Evolutionary conservation across 1,140 invertebrate genomes (phyloP).

Genomic region (Drosophila persimilis): DNA sequence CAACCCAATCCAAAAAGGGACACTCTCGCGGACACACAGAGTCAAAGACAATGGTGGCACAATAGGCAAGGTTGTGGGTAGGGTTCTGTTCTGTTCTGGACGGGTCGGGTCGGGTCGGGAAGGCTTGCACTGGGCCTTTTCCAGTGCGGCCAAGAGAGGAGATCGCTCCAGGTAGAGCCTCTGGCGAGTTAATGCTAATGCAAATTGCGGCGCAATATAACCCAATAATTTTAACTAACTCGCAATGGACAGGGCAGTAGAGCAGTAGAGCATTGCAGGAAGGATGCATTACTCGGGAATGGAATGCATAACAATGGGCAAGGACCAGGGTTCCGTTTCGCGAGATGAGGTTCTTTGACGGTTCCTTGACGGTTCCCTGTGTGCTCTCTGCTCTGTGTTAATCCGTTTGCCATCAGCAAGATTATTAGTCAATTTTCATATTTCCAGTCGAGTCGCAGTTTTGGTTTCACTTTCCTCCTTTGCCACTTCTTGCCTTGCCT

Average conservation of each 20-base stretch:
- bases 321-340: constrained; percentile 1
- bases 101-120: constrained; percentile 25
- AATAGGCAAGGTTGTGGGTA: constrained; percentile 80
- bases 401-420: constrained; percentile 79
- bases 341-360: too few species aligned
- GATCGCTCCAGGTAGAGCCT: too few species aligned
- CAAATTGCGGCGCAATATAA: constrained; percentile 81
- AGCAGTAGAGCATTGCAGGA: not conserved
- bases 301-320: constrained; percentile 58
- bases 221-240: constrained; percentile 80
- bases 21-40: constrained; percentile 46
- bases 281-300: constrained; percentile 50
- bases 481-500: constrained; percentile 24
- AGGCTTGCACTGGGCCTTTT: constrained; percentile 57
- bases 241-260: constrained; percentile 28
- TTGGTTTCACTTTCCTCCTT: constrained; percentile 19
- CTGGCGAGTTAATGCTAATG: constrained; percentile 78
- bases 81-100: constrained; percentile 26
- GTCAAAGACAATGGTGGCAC: constrained; percentile 61
- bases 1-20: constrained; percentile 34
- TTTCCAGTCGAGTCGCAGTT: constrained; percentile 5
- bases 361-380: not conserved
- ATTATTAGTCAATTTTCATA: constrained; percentile 76
- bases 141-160: constrained; percentile 21
- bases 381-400: constrained; percentile 47